These are phyloP conservation scores for Alces alces DNA, from an alignment of 2,113 vertebrate genomes.

Conservation along the genomic window DNA sequence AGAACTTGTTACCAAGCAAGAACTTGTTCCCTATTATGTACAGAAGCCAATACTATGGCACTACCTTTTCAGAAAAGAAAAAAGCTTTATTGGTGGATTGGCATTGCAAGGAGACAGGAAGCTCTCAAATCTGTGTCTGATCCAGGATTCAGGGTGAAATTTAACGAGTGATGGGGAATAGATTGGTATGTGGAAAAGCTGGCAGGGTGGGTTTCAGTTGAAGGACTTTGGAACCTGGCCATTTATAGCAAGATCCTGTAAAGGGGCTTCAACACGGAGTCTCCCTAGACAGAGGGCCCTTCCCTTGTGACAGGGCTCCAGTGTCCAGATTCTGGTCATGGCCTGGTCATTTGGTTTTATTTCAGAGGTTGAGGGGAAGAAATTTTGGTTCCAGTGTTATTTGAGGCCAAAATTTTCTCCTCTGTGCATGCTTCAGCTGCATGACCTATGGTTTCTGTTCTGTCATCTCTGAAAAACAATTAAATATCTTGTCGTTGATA, in stretches of 20 bases:
- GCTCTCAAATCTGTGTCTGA: not conserved
- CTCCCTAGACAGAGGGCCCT: not conserved
- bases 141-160: not conserved
- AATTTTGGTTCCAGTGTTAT: not conserved
- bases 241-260: not conserved
- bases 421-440: not conserved
- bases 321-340: not conserved
- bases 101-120: not conserved
- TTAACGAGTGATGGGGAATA: not conserved
- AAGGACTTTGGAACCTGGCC: not conserved
- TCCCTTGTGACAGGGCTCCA: not conserved
- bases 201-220: not conserved
- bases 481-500: not conserved
- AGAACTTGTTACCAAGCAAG: not conserved
- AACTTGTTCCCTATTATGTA: not conserved
- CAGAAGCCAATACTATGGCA: not conserved
- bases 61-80: not conserved
- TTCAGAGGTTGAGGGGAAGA: not conserved
- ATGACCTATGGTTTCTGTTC: not conserved
- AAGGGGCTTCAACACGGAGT: not conserved
- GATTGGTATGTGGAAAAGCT: not conserved
- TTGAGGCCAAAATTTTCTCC: not conserved
- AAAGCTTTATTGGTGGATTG: not conserved
- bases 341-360: not conserved
- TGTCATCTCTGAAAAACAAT: not conserved